A percentile compares a stretch with the other conserved stretches of the same genome.
Conservation (phyloP, 2,113 vertebrate genomes). For the Saccopteryx bilineata region DNA sequence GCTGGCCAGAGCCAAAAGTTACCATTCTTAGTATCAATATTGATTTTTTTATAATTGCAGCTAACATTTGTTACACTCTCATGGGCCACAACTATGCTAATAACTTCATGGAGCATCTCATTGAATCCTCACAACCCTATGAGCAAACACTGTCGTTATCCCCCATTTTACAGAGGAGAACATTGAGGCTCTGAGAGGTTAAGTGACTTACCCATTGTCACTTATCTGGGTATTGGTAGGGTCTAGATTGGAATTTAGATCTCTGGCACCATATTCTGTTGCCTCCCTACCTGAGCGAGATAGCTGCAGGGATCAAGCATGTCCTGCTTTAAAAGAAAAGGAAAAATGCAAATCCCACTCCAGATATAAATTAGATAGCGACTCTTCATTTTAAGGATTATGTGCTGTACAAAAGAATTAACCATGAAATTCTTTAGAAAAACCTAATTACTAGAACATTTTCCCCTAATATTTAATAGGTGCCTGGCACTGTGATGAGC, state of each 20-base stretch:
- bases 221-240: neutral
- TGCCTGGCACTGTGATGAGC: neutral
- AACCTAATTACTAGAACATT: neutral
- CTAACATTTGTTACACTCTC: neutral
- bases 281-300: neutral
- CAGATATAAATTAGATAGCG: neutral
- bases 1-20: neutral
- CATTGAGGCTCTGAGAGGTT: neutral
- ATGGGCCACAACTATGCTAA: neutral
- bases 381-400: slow-evolving; percentile 43
- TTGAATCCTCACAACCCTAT: neutral
- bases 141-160: neutral
- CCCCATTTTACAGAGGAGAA: neutral
- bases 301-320: neutral
- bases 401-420: neutral
- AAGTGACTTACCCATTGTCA: neutral
- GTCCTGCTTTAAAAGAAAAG: slow-evolving; percentile 22
- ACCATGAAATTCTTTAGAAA: slow-evolving; percentile 62
- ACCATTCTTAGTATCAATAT: neutral
- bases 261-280: neutral
- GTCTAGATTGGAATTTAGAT: neutral
- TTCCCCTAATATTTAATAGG: neutral
- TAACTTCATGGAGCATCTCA: neutral
- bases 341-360: slow-evolving; percentile 5
- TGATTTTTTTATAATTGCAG: slow-evolving; percentile 37